phyloP scores from a whole-genome alignment of 2,888 invertebrate genomes.

The Theretra japonica region DNA sequence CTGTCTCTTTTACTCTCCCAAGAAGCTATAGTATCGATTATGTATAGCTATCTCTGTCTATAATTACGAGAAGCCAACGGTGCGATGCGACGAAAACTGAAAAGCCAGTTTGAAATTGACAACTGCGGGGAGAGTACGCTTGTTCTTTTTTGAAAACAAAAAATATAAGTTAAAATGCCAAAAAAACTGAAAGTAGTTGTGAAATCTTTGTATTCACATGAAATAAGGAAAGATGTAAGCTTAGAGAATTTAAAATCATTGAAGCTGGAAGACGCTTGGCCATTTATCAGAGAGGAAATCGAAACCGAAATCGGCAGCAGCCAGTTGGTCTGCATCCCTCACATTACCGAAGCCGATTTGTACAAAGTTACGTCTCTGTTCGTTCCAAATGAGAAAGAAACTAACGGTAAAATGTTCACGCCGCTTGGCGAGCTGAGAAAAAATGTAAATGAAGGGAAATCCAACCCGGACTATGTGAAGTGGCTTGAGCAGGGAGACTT shows the following conservation, averaged over 20 bases:
- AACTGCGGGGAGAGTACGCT: slow-evolving; percentile 37
- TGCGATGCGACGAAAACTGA: slow-evolving; percentile 32
- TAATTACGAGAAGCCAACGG: slow-evolving; percentile 29
- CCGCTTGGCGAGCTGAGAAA: slow-evolving; percentile 74
- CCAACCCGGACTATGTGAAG: slow-evolving; percentile 68
- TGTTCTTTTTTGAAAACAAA: slow-evolving; percentile 35
- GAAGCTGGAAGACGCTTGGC: slow-evolving; percentile 81
- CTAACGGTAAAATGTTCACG: slow-evolving; percentile 78
- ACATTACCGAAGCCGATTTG: slow-evolving; percentile 80
- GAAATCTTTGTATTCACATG: slow-evolving; percentile 79
- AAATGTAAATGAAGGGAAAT: slow-evolving; percentile 73
- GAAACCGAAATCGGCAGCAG: slow-evolving; percentile 81
- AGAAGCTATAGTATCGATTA: slow-evolving; percentile 44
- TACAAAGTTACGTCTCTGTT: slow-evolving; percentile 80
- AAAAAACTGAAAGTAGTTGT: slow-evolving; percentile 81
- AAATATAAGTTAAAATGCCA: slow-evolving; percentile 66
- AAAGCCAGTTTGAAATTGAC: slow-evolving; percentile 56
- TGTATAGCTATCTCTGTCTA: slow-evolving; percentile 38
- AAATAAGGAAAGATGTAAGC: slow-evolving; percentile 82
- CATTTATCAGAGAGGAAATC: slow-evolving; percentile 82
- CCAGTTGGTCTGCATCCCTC: slow-evolving; percentile 80
- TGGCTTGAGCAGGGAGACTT: slow-evolving; percentile 72
- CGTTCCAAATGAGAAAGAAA: slow-evolving; percentile 76
- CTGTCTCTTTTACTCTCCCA: slow-evolving; percentile 40
- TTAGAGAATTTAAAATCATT: slow-evolving; percentile 75